Evolutionary conservation across 2,888 invertebrate genomes (phyloP).

Genomic region (Scaeva pyrastri): DNA sequence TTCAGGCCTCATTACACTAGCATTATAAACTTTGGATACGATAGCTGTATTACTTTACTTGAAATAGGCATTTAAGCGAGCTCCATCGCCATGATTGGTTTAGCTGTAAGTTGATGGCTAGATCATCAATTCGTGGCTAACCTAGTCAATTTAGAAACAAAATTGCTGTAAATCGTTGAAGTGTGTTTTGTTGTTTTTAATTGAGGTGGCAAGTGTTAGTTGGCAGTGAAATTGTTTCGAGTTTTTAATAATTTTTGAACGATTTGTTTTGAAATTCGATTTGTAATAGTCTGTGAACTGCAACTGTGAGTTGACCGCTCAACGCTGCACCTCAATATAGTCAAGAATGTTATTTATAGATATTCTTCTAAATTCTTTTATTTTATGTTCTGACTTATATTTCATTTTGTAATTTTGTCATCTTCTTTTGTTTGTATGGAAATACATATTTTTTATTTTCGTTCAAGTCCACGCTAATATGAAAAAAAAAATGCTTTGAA

Average conservation of each 20-base stretch:
- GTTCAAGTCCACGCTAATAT: no score
- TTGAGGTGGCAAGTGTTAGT: neutral
- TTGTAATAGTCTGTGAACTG: no score
- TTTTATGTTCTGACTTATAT: no score
- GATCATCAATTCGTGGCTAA: slow-evolving; percentile 23
- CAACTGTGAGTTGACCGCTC: no score
- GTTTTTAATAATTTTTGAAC: neutral
- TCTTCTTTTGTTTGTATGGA: no score
- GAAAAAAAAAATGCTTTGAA: no score
- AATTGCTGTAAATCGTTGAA: slow-evolving; percentile 19
- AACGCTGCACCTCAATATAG: no score
- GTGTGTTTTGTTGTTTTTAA: neutral
- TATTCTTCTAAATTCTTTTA: no score
- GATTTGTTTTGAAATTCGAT: neutral
- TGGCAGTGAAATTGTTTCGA: neutral
- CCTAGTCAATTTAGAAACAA: slow-evolving; percentile 26
- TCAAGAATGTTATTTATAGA: no score
- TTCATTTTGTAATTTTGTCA: no score
- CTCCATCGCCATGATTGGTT: slow-evolving; percentile 17
- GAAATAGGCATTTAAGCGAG: slow-evolving; percentile 27
- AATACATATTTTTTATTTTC: no score
- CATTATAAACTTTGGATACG: slow-evolving; percentile 14
- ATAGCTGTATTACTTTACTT: slow-evolving; percentile 25
- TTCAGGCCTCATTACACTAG: slow-evolving; percentile 21
- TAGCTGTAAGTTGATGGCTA: slow-evolving; percentile 6